Evolutionary conservation across 2,113 vertebrate species (phyloP).

Genomic region (Sus scrofa): DNA sequence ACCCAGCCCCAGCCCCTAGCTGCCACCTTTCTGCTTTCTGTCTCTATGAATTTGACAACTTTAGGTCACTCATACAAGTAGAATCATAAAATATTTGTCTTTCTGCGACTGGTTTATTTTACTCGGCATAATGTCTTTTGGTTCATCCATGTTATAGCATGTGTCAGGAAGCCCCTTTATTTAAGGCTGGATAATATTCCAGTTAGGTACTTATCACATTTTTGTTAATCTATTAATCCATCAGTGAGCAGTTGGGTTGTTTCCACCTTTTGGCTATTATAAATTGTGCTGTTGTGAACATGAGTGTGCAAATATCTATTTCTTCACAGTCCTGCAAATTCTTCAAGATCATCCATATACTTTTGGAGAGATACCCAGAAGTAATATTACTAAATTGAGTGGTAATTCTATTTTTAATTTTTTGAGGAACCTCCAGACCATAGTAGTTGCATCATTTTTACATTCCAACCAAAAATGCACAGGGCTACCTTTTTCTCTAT

Average conservation of each 20-base stretch:
- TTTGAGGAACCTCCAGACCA: background rate
- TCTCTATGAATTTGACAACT: background rate
- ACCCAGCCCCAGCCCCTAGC: background rate
- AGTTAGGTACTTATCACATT: fast-evolving
- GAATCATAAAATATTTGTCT: background rate
- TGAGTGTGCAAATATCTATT: background rate
- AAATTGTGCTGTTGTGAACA: background rate
- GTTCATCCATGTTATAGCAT: background rate
- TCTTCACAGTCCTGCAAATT: background rate
- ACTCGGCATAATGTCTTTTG: background rate
- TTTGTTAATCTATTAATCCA: too few species aligned
- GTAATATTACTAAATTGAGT: background rate
- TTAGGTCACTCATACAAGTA: background rate
- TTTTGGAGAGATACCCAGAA: background rate
- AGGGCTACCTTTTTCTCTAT: background rate
- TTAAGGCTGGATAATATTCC: background rate
- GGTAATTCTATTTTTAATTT: background rate
- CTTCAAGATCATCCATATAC: background rate
- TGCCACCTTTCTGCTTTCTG: background rate
- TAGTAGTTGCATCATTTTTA: background rate
- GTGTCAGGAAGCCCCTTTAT: background rate
- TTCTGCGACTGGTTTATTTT: background rate
- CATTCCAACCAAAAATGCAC: background rate
- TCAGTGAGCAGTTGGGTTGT: background rate
- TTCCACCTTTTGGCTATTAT: background rate